Conservation (phyloP, 2,888 invertebrate genomes). For the Taenaris catops region DNA sequence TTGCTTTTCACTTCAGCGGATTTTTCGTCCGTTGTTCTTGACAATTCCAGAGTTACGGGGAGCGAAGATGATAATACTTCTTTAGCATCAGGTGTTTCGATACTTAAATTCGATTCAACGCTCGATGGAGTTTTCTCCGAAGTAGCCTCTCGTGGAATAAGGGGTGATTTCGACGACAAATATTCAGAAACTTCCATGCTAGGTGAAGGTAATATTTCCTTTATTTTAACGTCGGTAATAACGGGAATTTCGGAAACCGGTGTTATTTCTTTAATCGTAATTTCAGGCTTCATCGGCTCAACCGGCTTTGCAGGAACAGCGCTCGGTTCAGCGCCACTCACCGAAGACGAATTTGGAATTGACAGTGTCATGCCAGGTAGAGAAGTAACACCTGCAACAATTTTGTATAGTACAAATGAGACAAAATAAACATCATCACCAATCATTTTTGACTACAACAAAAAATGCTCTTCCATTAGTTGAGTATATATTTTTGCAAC, state of each 20-base stretch:
- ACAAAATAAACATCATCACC: background rate
- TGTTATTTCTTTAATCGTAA: slow-evolving; percentile 82
- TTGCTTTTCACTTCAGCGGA: slow-evolving; percentile 29
- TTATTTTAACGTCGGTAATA: slow-evolving; percentile 65
- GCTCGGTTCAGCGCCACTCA: slow-evolving; percentile 33
- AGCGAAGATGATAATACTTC: slow-evolving; percentile 40
- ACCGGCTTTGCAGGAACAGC: slow-evolving; percentile 34
- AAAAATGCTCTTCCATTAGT: background rate
- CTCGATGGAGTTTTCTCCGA: slow-evolving; percentile 42
- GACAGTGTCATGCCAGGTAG: slow-evolving; percentile 43
- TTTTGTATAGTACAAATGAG: background rate
- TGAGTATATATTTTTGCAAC: background rate
- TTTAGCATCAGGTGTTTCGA: slow-evolving; percentile 42
- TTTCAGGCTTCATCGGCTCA: slow-evolving; percentile 51
- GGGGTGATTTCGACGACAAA: slow-evolving; percentile 62
- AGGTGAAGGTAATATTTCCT: slow-evolving; percentile 61
- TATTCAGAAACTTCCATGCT: slow-evolving; percentile 59
- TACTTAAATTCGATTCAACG: slow-evolving; percentile 32
- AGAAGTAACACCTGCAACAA: slow-evolving; percentile 56
- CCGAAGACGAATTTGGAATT: slow-evolving; percentile 33
- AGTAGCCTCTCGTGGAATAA: slow-evolving; percentile 63
- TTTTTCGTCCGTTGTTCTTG: slow-evolving; percentile 30
- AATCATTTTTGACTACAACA: background rate
- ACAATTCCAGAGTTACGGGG: slow-evolving; percentile 32
- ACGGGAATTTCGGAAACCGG: slow-evolving; percentile 72